phyloP scores from a whole-genome alignment of 2,113 vertebrate species.

The Bungarus multicinctus region DNA sequence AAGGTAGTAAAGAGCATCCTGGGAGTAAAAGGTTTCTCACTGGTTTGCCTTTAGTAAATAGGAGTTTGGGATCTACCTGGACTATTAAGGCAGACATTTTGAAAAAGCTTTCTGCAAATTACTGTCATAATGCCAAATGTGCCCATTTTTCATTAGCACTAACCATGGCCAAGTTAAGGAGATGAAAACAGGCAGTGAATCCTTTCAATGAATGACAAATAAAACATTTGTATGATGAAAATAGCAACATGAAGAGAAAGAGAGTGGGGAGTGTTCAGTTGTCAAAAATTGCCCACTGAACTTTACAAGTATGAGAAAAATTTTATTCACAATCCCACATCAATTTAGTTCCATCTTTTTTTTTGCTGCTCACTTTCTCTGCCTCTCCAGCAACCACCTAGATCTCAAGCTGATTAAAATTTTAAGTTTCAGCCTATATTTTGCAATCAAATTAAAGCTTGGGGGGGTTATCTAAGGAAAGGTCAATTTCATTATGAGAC shows the following conservation, averaged over 20 bases:
- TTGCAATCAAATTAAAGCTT: slow-evolving; percentile 18
- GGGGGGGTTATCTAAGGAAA: background rate
- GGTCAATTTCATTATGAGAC: slow-evolving; percentile 10
- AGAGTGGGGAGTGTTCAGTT: background rate
- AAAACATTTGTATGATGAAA: background rate
- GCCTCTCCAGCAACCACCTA: background rate
- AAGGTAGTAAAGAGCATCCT: background rate
- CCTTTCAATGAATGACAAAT: background rate
- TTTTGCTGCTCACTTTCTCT: background rate
- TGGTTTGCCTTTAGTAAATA: background rate
- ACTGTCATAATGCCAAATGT: background rate
- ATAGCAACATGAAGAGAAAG: background rate
- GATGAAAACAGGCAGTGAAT: background rate
- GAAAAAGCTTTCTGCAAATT: background rate
- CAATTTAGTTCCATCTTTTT: background rate
- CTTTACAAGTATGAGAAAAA: background rate
- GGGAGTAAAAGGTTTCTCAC: background rate
- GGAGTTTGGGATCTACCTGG: background rate
- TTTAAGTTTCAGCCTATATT: slow-evolving; percentile 8
- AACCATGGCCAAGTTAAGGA: background rate
- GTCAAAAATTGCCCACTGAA: background rate
- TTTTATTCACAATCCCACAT: background rate
- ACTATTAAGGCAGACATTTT: background rate
- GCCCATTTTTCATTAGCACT: background rate
- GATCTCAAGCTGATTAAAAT: background rate